A percentile compares a stretch with the other conserved stretches of the same genome.
phyloP scores from a whole-genome alignment of 2,797 vertebrate species.

The Monodelphis domestica region DNA sequence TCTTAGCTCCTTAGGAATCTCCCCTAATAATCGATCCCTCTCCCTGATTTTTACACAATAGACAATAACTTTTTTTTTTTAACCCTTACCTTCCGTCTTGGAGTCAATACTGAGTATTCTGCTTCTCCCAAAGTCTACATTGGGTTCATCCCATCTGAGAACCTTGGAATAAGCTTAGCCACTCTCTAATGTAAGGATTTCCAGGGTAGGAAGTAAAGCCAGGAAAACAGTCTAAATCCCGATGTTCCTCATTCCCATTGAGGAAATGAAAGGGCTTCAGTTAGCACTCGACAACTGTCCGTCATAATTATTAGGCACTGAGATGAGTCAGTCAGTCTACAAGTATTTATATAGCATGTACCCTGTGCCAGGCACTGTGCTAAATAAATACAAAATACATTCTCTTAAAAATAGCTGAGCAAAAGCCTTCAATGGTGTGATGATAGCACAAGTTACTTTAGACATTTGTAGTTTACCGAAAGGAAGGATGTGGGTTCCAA shows the following conservation, averaged over 20 bases:
- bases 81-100: too few species aligned
- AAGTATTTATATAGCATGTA: background rate
- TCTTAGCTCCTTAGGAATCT: background rate
- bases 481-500: background rate
- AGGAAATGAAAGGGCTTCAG: conserved; percentile 16
- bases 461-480: background rate
- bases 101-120: too few species aligned
- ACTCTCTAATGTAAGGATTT: background rate
- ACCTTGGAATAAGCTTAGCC: background rate
- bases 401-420: background rate
- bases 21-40: background rate
- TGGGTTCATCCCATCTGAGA: background rate
- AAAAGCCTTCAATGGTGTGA: background rate
- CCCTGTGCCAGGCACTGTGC: background rate
- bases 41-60: background rate
- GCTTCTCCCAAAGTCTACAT: background rate
- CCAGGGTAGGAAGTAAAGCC: background rate
- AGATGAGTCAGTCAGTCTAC: background rate
- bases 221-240: background rate
- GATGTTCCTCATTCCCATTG: conserved; percentile 25
- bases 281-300: background rate
- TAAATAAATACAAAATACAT: background rate
- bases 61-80: background rate
- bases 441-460: background rate
- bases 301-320: background rate